Evolutionary conservation across 2,888 invertebrate species (phyloP).

Genomic region (Actias luna): DNA sequence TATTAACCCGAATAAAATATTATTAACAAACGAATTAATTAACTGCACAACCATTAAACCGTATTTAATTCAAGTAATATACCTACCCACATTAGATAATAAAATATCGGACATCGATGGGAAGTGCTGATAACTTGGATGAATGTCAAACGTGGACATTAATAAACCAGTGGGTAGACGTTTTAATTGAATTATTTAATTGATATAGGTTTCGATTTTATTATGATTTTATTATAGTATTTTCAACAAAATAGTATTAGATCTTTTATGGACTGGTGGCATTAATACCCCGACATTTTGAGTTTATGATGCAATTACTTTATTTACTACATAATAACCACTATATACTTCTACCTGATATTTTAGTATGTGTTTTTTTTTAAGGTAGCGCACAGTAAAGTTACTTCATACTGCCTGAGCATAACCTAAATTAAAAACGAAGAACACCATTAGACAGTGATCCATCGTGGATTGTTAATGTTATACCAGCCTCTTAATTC

Average conservation of each 20-base stretch:
- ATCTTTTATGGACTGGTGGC: conserved; percentile 25
- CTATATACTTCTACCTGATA: conserved; percentile 35
- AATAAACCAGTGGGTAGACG: conserved; percentile 18
- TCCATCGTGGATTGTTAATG: no score
- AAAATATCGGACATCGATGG: conserved; percentile 15
- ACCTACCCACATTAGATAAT: conserved; percentile 9
- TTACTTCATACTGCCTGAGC: no score
- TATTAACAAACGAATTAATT: conserved; percentile 2
- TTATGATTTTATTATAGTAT: conserved; percentile 26
- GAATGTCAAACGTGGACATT: conserved; percentile 10
- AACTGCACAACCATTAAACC: neutral
- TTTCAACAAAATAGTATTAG: conserved; percentile 28
- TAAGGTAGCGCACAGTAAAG: no score
- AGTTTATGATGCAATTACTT: conserved; percentile 53
- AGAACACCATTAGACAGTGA: no score
- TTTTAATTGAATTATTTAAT: conserved; percentile 21
- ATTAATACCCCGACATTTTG: conserved; percentile 29
- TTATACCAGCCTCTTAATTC: no score
- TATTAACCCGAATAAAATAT: neutral
- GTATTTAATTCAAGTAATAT: neutral
- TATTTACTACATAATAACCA: conserved; percentile 48
- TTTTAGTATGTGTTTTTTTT: no score
- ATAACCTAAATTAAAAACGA: no score
- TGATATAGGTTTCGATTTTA: conserved; percentile 23
- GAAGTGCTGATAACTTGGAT: conserved; percentile 12